Evolutionary conservation across 2,888 invertebrate species (phyloP).

Genomic region (Hylaea fasciaria): DNA sequence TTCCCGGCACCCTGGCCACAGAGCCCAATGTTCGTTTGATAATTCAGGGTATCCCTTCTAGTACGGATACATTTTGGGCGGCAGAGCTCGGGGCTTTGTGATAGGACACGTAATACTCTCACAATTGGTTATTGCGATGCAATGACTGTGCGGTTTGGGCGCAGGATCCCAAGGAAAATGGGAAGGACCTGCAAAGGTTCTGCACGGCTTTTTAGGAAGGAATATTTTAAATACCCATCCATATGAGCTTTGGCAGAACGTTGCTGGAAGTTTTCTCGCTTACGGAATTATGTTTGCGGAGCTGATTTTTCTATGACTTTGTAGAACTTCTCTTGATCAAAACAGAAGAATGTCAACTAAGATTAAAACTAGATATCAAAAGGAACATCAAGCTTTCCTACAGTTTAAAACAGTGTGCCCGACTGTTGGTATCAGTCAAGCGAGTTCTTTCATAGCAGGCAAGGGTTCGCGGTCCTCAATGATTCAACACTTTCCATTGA

Average conservation of each 20-base stretch:
- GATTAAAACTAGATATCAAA: too few relatives aligned
- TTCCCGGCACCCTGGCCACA: too few relatives aligned
- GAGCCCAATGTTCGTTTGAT: neutral
- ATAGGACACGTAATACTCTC: conserved; percentile 81
- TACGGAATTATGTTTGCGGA: neutral
- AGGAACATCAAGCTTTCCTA: conserved; percentile 21
- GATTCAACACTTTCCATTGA: conserved; percentile 83
- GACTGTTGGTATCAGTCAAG: conserved; percentile 49
- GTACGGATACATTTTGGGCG: conserved; percentile 47
- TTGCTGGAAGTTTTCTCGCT: neutral
- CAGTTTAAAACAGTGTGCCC: conserved; percentile 41
- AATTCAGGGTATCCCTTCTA: conserved; percentile 47
- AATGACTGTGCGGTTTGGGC: conserved; percentile 81
- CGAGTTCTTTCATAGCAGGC: conserved; percentile 70
- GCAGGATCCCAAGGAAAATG: conserved; percentile 66
- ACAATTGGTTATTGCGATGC: conserved; percentile 85
- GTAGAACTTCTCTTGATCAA: too few relatives aligned
- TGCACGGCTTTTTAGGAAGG: conserved; percentile 16
- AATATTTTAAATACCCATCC: conserved; percentile 5
- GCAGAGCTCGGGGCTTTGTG: conserved; percentile 77
- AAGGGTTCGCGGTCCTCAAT: conserved; percentile 82
- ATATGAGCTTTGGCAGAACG: neutral
- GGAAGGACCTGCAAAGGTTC: conserved; percentile 38
- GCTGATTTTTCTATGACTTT: too few relatives aligned
- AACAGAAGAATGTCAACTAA: too few relatives aligned